These are phyloP conservation scores for Phocides pigmalion DNA, from an alignment of 1,140 invertebrate species.

Conservation along the genomic window DNA sequence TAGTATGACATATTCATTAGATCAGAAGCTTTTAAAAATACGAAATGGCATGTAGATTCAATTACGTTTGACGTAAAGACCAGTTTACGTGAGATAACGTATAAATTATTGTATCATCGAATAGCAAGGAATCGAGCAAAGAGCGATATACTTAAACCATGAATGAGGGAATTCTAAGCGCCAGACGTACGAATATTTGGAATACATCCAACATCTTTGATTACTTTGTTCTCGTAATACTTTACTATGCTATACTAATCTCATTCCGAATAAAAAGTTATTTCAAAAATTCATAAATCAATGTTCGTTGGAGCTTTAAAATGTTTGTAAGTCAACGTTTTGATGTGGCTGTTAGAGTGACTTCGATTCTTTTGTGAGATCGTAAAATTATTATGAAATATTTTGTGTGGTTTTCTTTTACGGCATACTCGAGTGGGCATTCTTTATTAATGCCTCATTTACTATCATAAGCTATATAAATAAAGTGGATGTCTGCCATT, in stretches of 20 bases:
- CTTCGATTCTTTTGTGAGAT: slow-evolving; percentile 27
- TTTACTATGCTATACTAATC: slow-evolving; percentile 47
- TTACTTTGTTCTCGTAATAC: slow-evolving; percentile 55
- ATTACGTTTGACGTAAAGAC: slow-evolving; percentile 5
- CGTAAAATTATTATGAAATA: slow-evolving; percentile 43
- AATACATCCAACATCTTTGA: slow-evolving; percentile 50
- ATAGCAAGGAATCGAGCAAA: background rate
- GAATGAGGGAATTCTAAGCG: slow-evolving; percentile 55
- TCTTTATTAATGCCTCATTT: slow-evolving; percentile 3
- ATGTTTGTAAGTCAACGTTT: slow-evolving; percentile 43
- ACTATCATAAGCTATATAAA: background rate
- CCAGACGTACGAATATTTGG: slow-evolving; percentile 37
- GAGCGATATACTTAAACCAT: slow-evolving; percentile 30
- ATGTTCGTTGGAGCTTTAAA: slow-evolving; percentile 40
- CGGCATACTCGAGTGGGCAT: slow-evolving; percentile 28
- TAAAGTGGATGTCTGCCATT: too few relatives aligned
- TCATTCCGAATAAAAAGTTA: slow-evolving; percentile 51
- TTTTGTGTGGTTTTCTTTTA: slow-evolving; percentile 42
- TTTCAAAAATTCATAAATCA: slow-evolving; percentile 59
- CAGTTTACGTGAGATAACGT: background rate
- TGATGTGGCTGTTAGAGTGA: slow-evolving; percentile 46
- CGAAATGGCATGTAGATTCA: background rate
- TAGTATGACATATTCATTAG: slow-evolving; percentile 16
- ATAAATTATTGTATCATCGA: background rate
- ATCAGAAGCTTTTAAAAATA: slow-evolving; percentile 7